phyloP scores from a whole-genome alignment of 2,797 vertebrate genomes.

The Crax fasciolata region DNA sequence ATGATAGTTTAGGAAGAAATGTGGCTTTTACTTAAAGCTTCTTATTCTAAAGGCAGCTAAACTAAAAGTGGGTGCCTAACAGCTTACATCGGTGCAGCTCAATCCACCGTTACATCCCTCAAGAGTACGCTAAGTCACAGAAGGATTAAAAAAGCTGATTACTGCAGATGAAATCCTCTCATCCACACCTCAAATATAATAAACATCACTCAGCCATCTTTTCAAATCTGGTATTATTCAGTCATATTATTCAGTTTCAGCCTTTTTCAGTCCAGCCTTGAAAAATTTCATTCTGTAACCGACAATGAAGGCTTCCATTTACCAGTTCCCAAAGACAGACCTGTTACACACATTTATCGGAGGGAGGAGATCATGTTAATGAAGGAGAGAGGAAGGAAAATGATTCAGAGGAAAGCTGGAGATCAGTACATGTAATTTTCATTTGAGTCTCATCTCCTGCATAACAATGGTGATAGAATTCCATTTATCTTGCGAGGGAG shows the following conservation, averaged over 20 bases:
- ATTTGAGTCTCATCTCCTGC: neutral
- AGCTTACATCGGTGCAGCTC: neutral
- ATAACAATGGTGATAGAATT: neutral
- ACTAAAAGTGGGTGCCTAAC: neutral
- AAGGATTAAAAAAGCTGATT: neutral
- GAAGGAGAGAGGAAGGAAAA: neutral
- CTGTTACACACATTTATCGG: rapidly evolving
- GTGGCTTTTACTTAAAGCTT: neutral
- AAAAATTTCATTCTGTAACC: neutral
- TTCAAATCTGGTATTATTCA: neutral
- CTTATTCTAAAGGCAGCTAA: neutral
- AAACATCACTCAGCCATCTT: neutral
- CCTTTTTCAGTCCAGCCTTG: neutral
- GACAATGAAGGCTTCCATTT: neutral
- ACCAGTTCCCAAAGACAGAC: neutral
- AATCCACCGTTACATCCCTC: neutral
- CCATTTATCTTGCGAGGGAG: neutral
- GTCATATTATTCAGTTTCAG: neutral
- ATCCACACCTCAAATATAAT: neutral
- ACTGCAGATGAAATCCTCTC: neutral
- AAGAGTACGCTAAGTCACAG: neutral
- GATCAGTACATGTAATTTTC: neutral
- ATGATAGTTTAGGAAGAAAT: neutral
- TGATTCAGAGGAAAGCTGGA: neutral
- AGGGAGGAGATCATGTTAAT: neutral